Evolutionary conservation across 2,797 vertebrate species (phyloP).

Genomic region (Coregonus ussuriensis): DNA sequence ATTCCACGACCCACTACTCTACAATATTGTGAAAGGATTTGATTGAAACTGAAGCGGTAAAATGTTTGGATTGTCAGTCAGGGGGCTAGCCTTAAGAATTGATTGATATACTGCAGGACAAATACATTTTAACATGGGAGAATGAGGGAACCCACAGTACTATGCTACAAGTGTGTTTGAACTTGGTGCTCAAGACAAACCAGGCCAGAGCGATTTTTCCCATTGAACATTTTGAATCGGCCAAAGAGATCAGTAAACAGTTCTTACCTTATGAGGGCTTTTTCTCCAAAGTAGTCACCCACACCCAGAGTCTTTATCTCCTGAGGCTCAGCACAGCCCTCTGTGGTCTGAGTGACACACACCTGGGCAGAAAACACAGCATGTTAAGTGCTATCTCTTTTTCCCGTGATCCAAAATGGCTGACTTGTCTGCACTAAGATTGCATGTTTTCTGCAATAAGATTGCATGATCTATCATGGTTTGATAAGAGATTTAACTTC

Average conservation of each 20-base stretch:
- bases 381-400: neutral
- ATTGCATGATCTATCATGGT: neutral
- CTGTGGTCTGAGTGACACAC: slow-evolving; percentile 77
- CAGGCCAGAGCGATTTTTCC: neutral
- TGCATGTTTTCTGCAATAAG: neutral
- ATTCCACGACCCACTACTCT: slow-evolving; percentile 31
- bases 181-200: neutral
- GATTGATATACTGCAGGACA: neutral
- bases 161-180: neutral
- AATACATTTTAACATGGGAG: neutral
- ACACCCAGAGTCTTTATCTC: slow-evolving; percentile 78
- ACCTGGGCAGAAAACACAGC: slow-evolving; percentile 62
- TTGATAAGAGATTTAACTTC: neutral
- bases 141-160: neutral
- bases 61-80: neutral
- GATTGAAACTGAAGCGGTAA: neutral
- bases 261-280: slow-evolving; percentile 79
- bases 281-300: slow-evolving; percentile 83
- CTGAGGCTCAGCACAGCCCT: slow-evolving; percentile 73
- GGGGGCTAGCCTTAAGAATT: neutral
- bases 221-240: neutral
- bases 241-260: neutral
- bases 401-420: neutral
- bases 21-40: slow-evolving; percentile 10
- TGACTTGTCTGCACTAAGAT: slow-evolving; percentile 5